Percentiles rank a stretch among this genome's conserved stretches.
Evolutionary conservation across 1,140 invertebrate species (phyloP).

Genomic region (Coelopa frigida): DNA sequence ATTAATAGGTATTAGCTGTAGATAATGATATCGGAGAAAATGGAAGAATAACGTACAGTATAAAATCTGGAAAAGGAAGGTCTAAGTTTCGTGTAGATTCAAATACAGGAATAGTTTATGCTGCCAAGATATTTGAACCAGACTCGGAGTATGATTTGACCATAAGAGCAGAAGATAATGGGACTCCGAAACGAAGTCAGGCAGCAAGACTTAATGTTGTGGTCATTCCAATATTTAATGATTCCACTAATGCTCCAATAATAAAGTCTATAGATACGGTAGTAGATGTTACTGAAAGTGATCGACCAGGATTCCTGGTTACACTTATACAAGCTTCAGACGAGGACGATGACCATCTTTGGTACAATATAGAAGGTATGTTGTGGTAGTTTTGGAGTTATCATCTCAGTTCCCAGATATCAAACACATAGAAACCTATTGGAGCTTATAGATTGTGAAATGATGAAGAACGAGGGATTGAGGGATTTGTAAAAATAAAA

Average conservation of each 20-base stretch:
- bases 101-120: conserved; percentile 70
- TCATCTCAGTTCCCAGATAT: no score
- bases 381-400: no score
- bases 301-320: conserved; percentile 75
- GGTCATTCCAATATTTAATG: conserved; percentile 52
- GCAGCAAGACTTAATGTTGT: conserved; percentile 64
- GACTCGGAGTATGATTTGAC: conserved; percentile 69
- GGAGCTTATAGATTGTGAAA: no score
- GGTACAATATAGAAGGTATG: conserved; percentile 85
- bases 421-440: no score
- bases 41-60: conserved; percentile 70
- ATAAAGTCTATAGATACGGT: conserved; percentile 57
- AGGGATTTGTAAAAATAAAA: no score
- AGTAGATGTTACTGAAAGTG: conserved; percentile 74
- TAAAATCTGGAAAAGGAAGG: conserved; percentile 66
- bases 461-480: no score
- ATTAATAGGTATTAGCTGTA: conserved; percentile 67
- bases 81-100: conserved; percentile 73
- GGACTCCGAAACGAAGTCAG: conserved; percentile 59
- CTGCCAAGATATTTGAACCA: conserved; percentile 58
- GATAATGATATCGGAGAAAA: conserved; percentile 78
- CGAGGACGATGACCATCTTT: conserved; percentile 74
- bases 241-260: conserved; percentile 56
- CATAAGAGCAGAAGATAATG: conserved; percentile 76
- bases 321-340: conserved; percentile 74